Percentiles rank a stretch among this genome's conserved stretches.
Conservation (phyloP, 1,140 invertebrate genomes). For the Drosophila nannoptera region DNA sequence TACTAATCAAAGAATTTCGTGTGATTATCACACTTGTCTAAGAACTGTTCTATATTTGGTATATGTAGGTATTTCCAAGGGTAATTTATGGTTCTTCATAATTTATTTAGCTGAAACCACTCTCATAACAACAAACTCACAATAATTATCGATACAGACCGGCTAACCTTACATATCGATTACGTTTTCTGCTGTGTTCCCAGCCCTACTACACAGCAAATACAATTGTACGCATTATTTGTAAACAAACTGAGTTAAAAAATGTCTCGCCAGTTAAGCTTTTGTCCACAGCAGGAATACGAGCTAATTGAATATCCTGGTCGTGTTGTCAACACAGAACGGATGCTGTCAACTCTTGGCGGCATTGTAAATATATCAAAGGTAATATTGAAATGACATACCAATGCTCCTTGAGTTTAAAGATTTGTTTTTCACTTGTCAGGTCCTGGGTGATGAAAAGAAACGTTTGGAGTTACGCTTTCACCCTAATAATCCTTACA, state of each 20-base stretch:
- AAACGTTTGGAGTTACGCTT: slow-evolving; percentile 88
- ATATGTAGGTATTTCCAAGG: too few species aligned
- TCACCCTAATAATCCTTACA: slow-evolving; percentile 91
- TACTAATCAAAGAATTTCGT: too few species aligned
- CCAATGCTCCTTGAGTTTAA: not conserved
- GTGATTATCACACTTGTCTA: too few species aligned
- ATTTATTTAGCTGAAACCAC: too few species aligned
- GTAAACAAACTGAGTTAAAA: slow-evolving; percentile 31
- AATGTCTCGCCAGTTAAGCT: slow-evolving; percentile 66
- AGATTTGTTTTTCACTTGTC: not conserved
- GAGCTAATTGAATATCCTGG: slow-evolving; percentile 90
- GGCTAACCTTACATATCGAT: not conserved
- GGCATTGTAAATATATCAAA: slow-evolving; percentile 86
- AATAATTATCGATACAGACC: not conserved
- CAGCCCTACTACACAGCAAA: not conserved
- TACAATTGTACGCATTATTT: not conserved
- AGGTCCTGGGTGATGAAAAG: slow-evolving; percentile 80
- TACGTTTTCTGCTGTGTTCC: not conserved
- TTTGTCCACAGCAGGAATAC: slow-evolving; percentile 78
- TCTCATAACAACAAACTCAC: too few species aligned
- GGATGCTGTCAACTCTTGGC: slow-evolving; percentile 88
- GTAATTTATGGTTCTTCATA: too few species aligned
- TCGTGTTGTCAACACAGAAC: slow-evolving; percentile 88
- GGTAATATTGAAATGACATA: slow-evolving; percentile 79
- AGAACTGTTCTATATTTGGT: too few species aligned